Conservation (phyloP, 2,113 vertebrate genomes). For the Callipepla squamata region DNA sequence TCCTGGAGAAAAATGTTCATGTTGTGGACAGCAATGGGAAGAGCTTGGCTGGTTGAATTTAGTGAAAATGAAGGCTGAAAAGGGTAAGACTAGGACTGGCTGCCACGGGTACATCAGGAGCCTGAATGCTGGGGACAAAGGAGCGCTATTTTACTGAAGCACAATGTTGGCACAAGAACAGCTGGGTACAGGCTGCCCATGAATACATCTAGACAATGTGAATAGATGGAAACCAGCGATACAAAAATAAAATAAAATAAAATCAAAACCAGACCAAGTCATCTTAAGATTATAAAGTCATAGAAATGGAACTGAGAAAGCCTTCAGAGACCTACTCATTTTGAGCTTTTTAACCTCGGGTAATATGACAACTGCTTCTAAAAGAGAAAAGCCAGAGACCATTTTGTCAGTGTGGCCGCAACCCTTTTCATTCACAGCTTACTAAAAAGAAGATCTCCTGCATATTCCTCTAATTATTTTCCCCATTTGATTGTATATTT, state of each 20-base stretch:
- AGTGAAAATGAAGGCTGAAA: constrained; percentile 26
- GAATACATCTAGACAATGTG: constrained; percentile 62
- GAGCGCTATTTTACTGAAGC: constrained; percentile 39
- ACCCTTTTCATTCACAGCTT: background rate
- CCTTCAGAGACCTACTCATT: background rate
- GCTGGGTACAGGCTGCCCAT: constrained; percentile 56
- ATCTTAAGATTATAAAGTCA: constrained; percentile 51
- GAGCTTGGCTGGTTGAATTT: background rate
- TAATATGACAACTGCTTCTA: background rate
- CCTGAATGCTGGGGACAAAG: background rate
- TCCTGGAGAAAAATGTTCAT: background rate
- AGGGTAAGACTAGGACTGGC: background rate
- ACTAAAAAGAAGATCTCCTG: background rate
- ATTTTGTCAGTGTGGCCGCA: constrained; percentile 5
- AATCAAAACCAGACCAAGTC: background rate
- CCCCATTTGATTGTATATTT: background rate
- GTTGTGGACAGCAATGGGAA: background rate
- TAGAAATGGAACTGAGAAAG: constrained; percentile 8
- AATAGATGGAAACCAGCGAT: constrained; percentile 19
- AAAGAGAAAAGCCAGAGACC: constrained; percentile 13
- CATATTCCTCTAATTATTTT: background rate
- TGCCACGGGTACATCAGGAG: constrained; percentile 7
- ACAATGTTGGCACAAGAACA: constrained; percentile 59
- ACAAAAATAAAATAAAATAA: background rate
- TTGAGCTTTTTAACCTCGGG: background rate